Conservation (phyloP, 2,888 invertebrate species). For the Phragmatobia fuliginosa region DNA sequence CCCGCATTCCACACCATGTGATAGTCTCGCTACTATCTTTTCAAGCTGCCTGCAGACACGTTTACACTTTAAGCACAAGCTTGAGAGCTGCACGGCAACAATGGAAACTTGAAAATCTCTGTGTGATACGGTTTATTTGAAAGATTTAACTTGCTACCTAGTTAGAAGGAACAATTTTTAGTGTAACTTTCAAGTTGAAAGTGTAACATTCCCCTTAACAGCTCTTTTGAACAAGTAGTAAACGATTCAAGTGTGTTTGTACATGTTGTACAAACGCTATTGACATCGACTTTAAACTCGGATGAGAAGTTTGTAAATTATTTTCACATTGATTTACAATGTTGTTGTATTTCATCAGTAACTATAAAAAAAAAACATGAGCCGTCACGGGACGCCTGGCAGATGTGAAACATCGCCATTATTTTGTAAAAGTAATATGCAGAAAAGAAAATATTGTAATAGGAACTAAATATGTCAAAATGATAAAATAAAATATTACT, state of each 20-base stretch:
- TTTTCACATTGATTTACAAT: not conserved
- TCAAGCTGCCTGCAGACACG: conserved; percentile 30
- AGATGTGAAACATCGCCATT: too few species aligned
- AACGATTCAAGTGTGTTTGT: conserved; percentile 5
- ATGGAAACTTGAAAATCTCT: conserved; percentile 19
- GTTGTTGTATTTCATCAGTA: too few species aligned
- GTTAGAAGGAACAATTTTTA: conserved; percentile 15
- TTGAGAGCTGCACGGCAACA: conserved; percentile 11
- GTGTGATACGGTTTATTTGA: conserved; percentile 24
- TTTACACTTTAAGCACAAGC: conserved; percentile 30
- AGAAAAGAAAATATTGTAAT: too few species aligned
- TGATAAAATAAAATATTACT: too few species aligned
- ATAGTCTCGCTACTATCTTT: conserved; percentile 30
- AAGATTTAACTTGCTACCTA: conserved; percentile 20
- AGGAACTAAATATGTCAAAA: too few species aligned
- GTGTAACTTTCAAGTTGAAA: conserved; percentile 8
- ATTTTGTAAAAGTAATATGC: too few species aligned
- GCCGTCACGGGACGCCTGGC: too few species aligned
- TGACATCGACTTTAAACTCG: not conserved
- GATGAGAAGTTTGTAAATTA: not conserved
- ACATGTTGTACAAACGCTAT: not conserved
- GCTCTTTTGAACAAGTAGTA: conserved; percentile 6
- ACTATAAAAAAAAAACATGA: too few species aligned
- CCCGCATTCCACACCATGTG: conserved; percentile 11
- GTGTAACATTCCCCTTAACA: conserved; percentile 9